Evolutionary conservation across 2,888 invertebrate species (phyloP), one percentile per base, ranked within the genome.

Genomic region (Seladonia tumulorum): DNA sequence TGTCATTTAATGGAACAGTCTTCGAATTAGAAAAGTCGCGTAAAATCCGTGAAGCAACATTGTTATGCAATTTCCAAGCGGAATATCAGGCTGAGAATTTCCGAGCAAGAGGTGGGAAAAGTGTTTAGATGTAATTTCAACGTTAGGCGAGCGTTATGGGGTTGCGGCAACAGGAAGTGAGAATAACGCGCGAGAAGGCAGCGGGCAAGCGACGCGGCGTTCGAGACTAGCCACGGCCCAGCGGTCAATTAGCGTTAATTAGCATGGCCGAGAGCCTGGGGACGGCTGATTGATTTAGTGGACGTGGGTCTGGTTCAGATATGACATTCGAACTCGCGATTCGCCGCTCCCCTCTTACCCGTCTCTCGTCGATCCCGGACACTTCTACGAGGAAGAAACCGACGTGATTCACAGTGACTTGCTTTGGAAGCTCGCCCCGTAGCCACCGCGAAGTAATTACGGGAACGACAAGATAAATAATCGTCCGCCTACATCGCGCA

Each of bases 161-260:
- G 29, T 22, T n/a, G 35, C 39, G 53, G 63, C 45, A 63, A 35
- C 49, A 76, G 60, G 39, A 76, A 81, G 42, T 35, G 63, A 53
- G 22, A 63, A 71, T 29, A 42, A 71, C 71, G 47, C 71, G 47
- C 60, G 72, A 45, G 29, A 29, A 25, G 25, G 25, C n/a, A 42
- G 49, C 72, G 84, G 1, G 35, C 35, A 35, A 5, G 49, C 63
- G 53, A 45, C 35, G 68, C 49, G 29, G 45, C 53, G 63, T 79
- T 42, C 75, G 53, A 68, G 83, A 85, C 83, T 73, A 60, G 80
- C 86, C 78, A 72, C 88, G 89, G 85, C 88, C 88, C 87, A 84
- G 83, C 89, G 89, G 81, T 92, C 92, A 92, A 93, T 93, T 92
- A 92, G 89, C 87, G 85, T 87, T 92, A 93, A 93, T 93, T 92